phyloP scores from a whole-genome alignment of 2,113 vertebrate species.

The Tachuris rubrigastra region DNA sequence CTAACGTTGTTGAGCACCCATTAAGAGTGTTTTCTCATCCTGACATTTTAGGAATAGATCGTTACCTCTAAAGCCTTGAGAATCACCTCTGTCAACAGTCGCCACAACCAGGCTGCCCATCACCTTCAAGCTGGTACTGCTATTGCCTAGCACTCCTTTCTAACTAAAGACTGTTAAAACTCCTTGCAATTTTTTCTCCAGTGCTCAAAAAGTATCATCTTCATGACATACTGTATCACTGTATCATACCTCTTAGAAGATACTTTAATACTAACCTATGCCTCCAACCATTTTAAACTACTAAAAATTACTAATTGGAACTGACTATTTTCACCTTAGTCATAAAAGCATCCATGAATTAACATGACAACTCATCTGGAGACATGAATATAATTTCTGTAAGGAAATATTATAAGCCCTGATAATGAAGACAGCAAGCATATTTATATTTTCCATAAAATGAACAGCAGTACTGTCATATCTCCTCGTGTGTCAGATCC shows the following conservation, averaged over 20 bases:
- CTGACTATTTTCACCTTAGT: neutral
- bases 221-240: neutral
- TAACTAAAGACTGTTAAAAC: neutral
- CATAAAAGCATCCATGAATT: neutral
- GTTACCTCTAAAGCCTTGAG: neutral
- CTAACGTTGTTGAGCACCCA: accelerated
- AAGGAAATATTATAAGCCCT: neutral
- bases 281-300: neutral
- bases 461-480: neutral
- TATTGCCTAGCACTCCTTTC: neutral
- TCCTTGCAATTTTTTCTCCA: neutral
- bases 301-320: neutral
- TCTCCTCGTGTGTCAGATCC: neutral
- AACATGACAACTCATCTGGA: neutral
- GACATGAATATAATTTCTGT: neutral
- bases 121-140: neutral
- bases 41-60: accelerated
- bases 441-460: neutral
- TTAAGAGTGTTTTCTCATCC: neutral
- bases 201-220: neutral
- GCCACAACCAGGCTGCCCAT: neutral
- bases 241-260: neutral
- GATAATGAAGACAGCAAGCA: neutral
- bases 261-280: neutral
- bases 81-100: neutral